Base-by-base conservation (phyloP, 2,888 invertebrate genomes). In the Caenorhabditis becei region DNA sequence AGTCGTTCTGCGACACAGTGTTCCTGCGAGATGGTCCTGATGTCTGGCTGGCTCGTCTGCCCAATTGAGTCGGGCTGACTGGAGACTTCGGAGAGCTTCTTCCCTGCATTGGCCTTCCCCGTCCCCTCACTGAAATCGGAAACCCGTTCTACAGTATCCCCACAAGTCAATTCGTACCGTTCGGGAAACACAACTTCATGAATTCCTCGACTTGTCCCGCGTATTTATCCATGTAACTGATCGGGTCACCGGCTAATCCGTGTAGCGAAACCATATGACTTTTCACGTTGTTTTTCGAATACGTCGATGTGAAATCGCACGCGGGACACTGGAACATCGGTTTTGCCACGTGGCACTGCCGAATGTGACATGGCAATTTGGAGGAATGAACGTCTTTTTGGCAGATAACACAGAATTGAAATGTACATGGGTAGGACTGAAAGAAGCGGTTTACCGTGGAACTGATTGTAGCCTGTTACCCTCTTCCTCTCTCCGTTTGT, bases 241-340 rank as follows among this genome's bases (percentile, higher is more conserved):
- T 89, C 7, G 90, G 90, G 63, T 90, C 90, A 26, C 86, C 86
- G 54, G 90, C 89, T 41, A 90, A 71, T 66, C 89, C 89, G 72
- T 90, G 90, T 51, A 90, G 85, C 16, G 90, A 91, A 28, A 90
- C 90, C 90, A 90, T 90, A 77, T 90, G 90, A 82, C 86, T 86
- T 59, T 90, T 90, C 54, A 91, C 90, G 77, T 91, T 90, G 83
- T 90, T 90, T 72, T 90, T 90, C 58, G 89, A 91, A 72, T 90
- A 90, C 23, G 90, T 90, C 10, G 89, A 89, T 14, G 90, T 90
- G 82, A 90, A 90, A 83, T 91, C 90, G 77, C 90, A 90, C 16
- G 88, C 88, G 0, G 90, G 90, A 67, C 90, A 90, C 80, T 89
- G 88, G 83, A 90, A 90, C 90, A 90, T 90, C 14, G 90, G 90